Conservation (phyloP, 1,140 invertebrate genomes). For the Orius insidiosus region DNA sequence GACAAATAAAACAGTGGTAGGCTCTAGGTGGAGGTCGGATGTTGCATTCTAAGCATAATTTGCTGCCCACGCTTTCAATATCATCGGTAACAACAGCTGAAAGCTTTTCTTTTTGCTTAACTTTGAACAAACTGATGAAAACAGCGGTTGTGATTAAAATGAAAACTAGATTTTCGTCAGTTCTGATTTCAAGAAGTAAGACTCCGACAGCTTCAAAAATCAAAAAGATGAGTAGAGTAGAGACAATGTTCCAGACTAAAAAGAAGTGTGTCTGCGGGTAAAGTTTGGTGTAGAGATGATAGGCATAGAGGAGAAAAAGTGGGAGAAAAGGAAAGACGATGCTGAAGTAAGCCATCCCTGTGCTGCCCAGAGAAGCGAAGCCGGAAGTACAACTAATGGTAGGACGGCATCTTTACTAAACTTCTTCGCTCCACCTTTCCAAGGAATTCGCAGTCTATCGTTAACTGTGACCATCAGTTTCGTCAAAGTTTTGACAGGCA, state of each 20-base stretch:
- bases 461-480: slow-evolving; percentile 25
- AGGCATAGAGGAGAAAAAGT: slow-evolving; percentile 39
- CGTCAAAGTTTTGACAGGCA: slow-evolving; percentile 14
- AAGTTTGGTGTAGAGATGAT: slow-evolving; percentile 38
- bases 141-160: slow-evolving; percentile 32
- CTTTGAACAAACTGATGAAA: slow-evolving; percentile 39
- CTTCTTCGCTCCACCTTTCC: slow-evolving; percentile 32
- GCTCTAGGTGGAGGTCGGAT: slow-evolving; percentile 19
- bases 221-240: slow-evolving; percentile 39
- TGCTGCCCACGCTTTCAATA: slow-evolving; percentile 25
- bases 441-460: slow-evolving; percentile 35
- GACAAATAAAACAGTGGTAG: slow-evolving; percentile 27
- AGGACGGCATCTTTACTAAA: slow-evolving; percentile 38
- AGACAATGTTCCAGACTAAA: slow-evolving; percentile 44
- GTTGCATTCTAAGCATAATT: slow-evolving; percentile 20
- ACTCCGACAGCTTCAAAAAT: slow-evolving; percentile 46
- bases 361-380: slow-evolving; percentile 36
- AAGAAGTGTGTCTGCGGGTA: slow-evolving; percentile 46
- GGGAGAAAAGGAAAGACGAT: slow-evolving; percentile 39
- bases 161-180: slow-evolving; percentile 44
- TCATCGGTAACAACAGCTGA: slow-evolving; percentile 25
- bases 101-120: slow-evolving; percentile 27
- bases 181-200: slow-evolving; percentile 40
- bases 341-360: slow-evolving; percentile 37
- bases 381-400: slow-evolving; percentile 42